Evolutionary conservation across 2,888 invertebrate species (phyloP), one percentile per base, ranked within the genome.

Genomic region (Parapristionchus giblindavisi): DNA sequence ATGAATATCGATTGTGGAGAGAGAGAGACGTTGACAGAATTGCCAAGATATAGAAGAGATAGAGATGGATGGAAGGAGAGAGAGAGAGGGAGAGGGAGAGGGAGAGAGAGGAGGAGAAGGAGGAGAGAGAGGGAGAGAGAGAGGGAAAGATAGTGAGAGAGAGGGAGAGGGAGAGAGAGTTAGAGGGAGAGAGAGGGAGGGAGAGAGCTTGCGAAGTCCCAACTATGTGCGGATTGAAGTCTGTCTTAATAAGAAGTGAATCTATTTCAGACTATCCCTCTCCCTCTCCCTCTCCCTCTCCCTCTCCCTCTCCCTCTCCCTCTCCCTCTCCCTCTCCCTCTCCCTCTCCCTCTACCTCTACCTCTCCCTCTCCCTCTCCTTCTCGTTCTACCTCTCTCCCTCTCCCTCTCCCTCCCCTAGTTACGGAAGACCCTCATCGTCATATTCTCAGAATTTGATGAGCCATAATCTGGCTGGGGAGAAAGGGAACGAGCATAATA

Each of bases 321-420:
- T 17, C 36, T 72, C 71, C 43, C 38, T 43, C 38, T 56, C 27
- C 48, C 17, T 71, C n/a, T 36, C n/a, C 29, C 24, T 56, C 63
- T 34, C 32, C 32, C 61, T 38, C n/a, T 36, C 56, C 29, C 6
- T 75, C 72, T 61, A 71, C 68, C 48, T 56, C 71, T 48, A 24
- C 29, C 54, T 65, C 24, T 51, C 40, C 63, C 70, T 70, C 74
- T 40, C 36, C 54, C n/a, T 61, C 29, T 75, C 71, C 38, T 71
- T 74, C 60, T 60, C 52, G 71, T 61, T 58, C 48, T 72, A n/a
- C n/a, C n/a, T n/a, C n/a, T n/a, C n/a, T n/a, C n/a, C n/a, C n/a
- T n/a, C n/a, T n/a, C n/a, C n/a, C n/a, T n/a, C n/a, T n/a, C n/a
- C n/a, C 58, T 4, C 71, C 52, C 56, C 51, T 58, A n/a, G n/a